These are phyloP conservation scores for Myzus persicae DNA, from an alignment of 1,140 invertebrate genomes.

Conservation along the genomic window DNA sequence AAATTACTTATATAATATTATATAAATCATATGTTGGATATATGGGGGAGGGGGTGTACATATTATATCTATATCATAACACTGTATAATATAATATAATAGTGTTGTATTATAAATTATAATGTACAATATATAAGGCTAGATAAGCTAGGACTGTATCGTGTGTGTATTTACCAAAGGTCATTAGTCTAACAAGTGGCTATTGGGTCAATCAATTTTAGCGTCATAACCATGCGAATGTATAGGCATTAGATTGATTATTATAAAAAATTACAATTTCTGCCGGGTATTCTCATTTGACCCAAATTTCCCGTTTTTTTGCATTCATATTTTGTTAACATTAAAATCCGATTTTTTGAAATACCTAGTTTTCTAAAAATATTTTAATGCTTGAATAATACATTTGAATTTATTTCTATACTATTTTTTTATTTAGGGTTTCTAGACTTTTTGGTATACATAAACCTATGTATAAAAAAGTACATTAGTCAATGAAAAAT, in stretches of 20 bases:
- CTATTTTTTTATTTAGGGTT: no score
- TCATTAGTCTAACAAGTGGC: neutral
- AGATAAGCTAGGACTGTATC: neutral
- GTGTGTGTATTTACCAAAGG: neutral
- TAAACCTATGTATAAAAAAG: no score
- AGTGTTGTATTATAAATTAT: no score
- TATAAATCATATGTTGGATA: neutral
- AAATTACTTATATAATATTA: neutral
- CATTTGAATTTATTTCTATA: no score
- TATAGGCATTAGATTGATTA: neutral
- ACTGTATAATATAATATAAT: neutral
- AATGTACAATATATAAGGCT: neutral
- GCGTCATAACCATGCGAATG: neutral
- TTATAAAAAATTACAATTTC: neutral
- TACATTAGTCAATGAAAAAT: no score
- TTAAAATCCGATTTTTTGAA: no score
- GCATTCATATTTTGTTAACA: neutral
- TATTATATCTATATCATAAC: neutral
- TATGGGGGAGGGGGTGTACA: neutral
- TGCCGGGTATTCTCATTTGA: neutral
- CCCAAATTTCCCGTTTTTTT: neutral
- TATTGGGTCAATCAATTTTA: neutral
- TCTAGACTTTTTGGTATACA: no score
- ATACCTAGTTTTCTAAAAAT: no score
- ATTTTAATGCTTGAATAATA: no score